Conservation (phyloP, 2,888 invertebrate genomes). For the Hololepta plana region DNA sequence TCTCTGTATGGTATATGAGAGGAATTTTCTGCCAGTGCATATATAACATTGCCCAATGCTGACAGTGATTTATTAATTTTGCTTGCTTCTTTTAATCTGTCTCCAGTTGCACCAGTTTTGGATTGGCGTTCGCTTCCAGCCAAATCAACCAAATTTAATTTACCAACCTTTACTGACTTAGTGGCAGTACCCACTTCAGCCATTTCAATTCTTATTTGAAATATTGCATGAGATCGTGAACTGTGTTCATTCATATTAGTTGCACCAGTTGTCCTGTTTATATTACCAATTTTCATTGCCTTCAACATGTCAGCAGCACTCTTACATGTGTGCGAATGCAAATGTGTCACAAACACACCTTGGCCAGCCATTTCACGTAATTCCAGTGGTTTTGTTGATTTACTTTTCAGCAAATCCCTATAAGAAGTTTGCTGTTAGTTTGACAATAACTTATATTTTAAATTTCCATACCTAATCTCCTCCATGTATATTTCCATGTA, state of each 20-base stretch:
- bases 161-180: slow-evolving; percentile 57
- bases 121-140: slow-evolving; percentile 96
- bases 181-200: slow-evolving; percentile 41
- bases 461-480: slow-evolving; percentile 46
- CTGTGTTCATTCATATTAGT: slow-evolving; percentile 75
- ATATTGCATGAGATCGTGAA: slow-evolving; percentile 94
- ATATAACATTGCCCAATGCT: slow-evolving; percentile 89
- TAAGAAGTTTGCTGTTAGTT: slow-evolving; percentile 10
- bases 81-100: slow-evolving; percentile 85
- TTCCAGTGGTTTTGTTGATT: slow-evolving; percentile 32
- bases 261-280: slow-evolving; percentile 64
- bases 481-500: slow-evolving; percentile 97
- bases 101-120: slow-evolving; percentile 90
- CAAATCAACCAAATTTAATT: slow-evolving; percentile 91
- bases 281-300: slow-evolving; percentile 85
- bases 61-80: slow-evolving; percentile 95
- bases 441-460: neutral
- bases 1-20: slow-evolving; percentile 95
- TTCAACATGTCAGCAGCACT: slow-evolving; percentile 85
- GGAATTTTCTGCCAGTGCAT: slow-evolving; percentile 86
- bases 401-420: slow-evolving; percentile 50
- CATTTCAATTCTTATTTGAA: slow-evolving; percentile 95
- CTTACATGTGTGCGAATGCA: slow-evolving; percentile 88
- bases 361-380: slow-evolving; percentile 39
- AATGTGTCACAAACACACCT: slow-evolving; percentile 90